Evolutionary conservation across 37 sponge, comb jelly and placozoan species (phyloP), one percentile per base, ranked within the genome.

Genomic region (Haliclona indistincta): DNA sequence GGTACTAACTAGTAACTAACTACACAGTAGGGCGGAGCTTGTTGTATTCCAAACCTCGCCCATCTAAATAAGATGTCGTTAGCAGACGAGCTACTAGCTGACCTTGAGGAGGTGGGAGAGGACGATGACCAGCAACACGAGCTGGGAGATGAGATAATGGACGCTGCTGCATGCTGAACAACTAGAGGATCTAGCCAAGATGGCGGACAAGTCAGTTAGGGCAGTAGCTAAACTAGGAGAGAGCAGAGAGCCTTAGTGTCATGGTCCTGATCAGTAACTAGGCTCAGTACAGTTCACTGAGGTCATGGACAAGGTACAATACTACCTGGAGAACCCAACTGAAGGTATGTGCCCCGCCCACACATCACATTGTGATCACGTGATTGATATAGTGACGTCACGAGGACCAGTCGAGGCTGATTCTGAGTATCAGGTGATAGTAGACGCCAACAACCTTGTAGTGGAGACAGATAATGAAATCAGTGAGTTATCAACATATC

Each of bases 401-500:
- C n/a, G n/a, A 10, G 99, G 97, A 2, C 96, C 97, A 42, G 94
- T 93, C 23, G 97, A 96, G 47, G 83, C 82, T 43, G 84, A 96
- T 75, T 97, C 99, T 19, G 97, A 99, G 67, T 95, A 99, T 38
- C 89, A 91, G 54, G 44, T 95, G 53, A 95, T 91, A 53, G 96
- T 95, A 35, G 89, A 93, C 41, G 63, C 83, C 29, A 95, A 95
- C 78, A 93, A 96, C 65, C 75, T 99, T 45, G 67, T 91, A 37
- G 99, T 93, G 34, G 97, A 99, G 66, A 85, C 96, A 42, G 99
- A 99, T 64, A 92, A 95, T 75, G 99, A 99, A 68, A 91, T 93
- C 20, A 84, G 91, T 95, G 40, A 68, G 78, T 64, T 22, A 11
- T 44, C 28, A n/a, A n/a, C n/a, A n/a, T n/a, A n/a, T n/a, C n/a